Percentiles rank a stretch among this genome's conserved stretches.
Evolutionary conservation across 2,113 vertebrate species (phyloP).

Genomic region (Mixornis gularis): DNA sequence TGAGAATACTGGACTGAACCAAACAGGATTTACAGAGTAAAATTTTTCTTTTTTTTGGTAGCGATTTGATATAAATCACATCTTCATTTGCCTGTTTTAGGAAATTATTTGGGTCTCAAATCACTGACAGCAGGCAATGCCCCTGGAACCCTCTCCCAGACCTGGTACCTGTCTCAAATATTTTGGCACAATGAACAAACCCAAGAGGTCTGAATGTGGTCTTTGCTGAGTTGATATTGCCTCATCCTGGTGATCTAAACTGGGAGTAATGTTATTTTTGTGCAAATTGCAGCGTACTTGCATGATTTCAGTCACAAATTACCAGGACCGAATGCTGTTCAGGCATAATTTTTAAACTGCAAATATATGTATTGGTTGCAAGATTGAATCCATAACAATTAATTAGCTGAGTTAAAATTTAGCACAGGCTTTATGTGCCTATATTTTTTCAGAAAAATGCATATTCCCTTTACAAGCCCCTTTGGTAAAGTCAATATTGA

Average conservation of each 20-base stretch:
- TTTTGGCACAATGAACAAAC: neutral
- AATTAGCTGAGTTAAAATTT: conserved; percentile 42
- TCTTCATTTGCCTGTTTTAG: neutral
- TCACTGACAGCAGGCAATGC: neutral
- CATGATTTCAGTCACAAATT: neutral
- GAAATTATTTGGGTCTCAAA: neutral
- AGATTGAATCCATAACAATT: conserved; percentile 33
- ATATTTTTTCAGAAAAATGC: neutral
- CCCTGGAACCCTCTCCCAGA: neutral
- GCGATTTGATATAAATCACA: neutral
- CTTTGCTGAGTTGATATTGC: neutral
- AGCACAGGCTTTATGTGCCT: neutral
- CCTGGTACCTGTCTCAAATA: neutral
- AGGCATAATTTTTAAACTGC: conserved; percentile 11
- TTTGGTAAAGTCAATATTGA: conserved; percentile 16
- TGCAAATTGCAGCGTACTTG: neutral
- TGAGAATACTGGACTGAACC: neutral
- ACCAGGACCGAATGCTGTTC: neutral
- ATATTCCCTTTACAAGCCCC: conserved; percentile 2
- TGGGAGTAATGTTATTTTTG: neutral
- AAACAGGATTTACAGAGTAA: neutral
- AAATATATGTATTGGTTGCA: conserved; percentile 23
- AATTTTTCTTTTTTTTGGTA: neutral
- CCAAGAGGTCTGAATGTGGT: neutral
- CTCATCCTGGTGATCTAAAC: neutral